A percentile compares a stretch with the other conserved stretches of the same genome.
Evolutionary conservation across 2,888 invertebrate genomes (phyloP).

Genomic region (Andrena bicolor): DNA sequence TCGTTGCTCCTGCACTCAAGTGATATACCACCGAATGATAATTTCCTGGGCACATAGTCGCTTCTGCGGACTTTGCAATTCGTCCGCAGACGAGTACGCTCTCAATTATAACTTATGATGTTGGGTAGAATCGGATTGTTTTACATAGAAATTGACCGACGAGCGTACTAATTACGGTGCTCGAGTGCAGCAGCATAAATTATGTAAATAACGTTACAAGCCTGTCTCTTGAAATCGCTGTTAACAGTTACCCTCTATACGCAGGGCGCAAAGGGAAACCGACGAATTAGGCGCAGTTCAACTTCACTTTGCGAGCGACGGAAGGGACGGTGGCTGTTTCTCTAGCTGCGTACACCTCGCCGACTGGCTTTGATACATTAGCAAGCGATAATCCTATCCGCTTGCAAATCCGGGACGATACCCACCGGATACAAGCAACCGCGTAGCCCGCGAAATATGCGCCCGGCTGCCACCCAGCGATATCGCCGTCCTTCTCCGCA

Average conservation of each 20-base stretch:
- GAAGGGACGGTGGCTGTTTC: constrained; percentile 44
- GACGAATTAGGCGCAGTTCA: constrained; percentile 25
- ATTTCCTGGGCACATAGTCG: constrained; percentile 21
- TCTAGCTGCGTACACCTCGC: constrained; percentile 39
- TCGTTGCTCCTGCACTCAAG: neutral
- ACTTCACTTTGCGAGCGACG: constrained; percentile 22
- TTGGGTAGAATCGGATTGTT: no score
- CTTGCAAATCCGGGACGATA: constrained; percentile 62
- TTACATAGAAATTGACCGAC: no score
- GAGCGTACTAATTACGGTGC: no score
- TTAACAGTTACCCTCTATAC: neutral
- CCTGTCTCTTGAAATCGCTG: neutral
- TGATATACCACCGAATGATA: constrained; percentile 40
- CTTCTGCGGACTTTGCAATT: neutral
- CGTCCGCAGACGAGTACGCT: no score
- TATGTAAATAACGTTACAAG: neutral
- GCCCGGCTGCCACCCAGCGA: neutral
- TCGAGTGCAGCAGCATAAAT: no score
- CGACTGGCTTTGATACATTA: constrained; percentile 75
- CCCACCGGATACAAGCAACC: constrained; percentile 41
- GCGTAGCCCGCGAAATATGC: constrained; percentile 15
- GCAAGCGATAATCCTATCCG: constrained; percentile 73
- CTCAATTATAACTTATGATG: no score
- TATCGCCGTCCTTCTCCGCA: constrained; percentile 4
- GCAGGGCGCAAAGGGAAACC: constrained; percentile 15